Percentiles rank a stretch among this genome's conserved stretches.
Conservation (phyloP, 2,888 invertebrate genomes). For the Rhimphoctona megacephalus region DNA sequence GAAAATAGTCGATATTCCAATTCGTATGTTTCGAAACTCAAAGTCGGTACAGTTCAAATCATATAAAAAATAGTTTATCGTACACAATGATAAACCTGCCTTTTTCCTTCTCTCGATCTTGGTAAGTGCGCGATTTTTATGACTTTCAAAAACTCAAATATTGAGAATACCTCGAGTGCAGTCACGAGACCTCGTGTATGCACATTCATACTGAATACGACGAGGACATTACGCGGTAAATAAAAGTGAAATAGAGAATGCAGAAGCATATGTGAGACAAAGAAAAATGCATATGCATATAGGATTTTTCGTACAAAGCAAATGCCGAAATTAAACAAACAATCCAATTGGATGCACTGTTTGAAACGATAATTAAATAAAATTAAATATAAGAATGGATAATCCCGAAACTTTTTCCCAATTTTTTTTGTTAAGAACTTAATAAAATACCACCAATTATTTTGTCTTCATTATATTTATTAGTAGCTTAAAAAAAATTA, state of each 20-base stretch:
- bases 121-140: slow-evolving; percentile 57
- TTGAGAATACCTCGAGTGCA: slow-evolving; percentile 72
- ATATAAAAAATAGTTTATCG: background rate
- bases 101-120: slow-evolving; percentile 40
- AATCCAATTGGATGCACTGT: background rate
- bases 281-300: slow-evolving; percentile 20
- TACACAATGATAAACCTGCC: slow-evolving; percentile 46
- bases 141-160: slow-evolving; percentile 74
- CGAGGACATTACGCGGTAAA: slow-evolving; percentile 35
- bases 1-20: background rate
- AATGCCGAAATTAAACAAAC: background rate
- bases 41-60: background rate
- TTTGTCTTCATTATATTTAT: background rate
- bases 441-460: background rate
- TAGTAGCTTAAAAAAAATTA: background rate
- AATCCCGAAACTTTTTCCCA: background rate
- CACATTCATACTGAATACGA: slow-evolving; percentile 24
- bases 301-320: background rate
- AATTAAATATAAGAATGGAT: background rate
- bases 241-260: slow-evolving; percentile 29
- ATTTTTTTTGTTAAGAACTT: background rate
- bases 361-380: background rate
- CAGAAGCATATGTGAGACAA: background rate
- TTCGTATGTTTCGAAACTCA: background rate
- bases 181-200: slow-evolving; percentile 45